Evolutionary conservation across 2,888 invertebrate species (phyloP).

Genomic region (Mylabris sibirica): DNA sequence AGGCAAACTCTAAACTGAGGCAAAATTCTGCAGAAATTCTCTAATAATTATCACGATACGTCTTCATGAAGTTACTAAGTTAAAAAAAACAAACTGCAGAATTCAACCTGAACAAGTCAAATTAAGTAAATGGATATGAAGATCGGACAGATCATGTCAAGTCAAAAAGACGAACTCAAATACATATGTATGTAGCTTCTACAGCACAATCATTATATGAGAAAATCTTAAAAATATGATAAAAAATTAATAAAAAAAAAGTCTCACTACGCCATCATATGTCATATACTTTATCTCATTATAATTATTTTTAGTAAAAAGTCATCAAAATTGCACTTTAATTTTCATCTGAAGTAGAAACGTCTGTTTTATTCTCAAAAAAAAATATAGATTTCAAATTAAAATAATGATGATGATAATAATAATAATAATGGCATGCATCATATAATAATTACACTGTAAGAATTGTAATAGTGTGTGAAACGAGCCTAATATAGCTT

Average conservation of each 20-base stretch:
- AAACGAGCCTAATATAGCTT: constrained; percentile 54
- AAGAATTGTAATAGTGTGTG: constrained; percentile 42
- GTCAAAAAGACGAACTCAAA: constrained; percentile 51
- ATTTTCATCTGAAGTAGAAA: background rate
- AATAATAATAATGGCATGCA: constrained; percentile 44
- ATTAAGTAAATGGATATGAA: constrained; percentile 54
- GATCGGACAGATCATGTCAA: constrained; percentile 55
- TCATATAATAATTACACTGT: constrained; percentile 56
- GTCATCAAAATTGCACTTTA: constrained; percentile 56
- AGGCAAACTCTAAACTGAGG: constrained; percentile 33
- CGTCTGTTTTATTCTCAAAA: background rate
- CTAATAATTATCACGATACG: background rate
- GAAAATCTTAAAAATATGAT: constrained; percentile 26
- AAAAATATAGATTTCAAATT: constrained; percentile 25
- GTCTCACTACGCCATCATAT: constrained; percentile 58
- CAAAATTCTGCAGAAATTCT: constrained; percentile 23
- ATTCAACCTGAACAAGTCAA: constrained; percentile 20
- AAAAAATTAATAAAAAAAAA: constrained; percentile 39
- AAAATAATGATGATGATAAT: constrained; percentile 26
- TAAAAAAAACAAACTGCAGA: constrained; percentile 16
- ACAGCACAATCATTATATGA: constrained; percentile 59
- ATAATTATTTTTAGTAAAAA: constrained; percentile 42
- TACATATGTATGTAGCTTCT: constrained; percentile 45
- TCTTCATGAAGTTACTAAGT: background rate
- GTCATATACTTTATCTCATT: constrained; percentile 42